Percentiles rank a stretch among this genome's conserved stretches.
phyloP scores from a whole-genome alignment of 2,888 invertebrate species.

The Erpobdella octoculata region DNA sequence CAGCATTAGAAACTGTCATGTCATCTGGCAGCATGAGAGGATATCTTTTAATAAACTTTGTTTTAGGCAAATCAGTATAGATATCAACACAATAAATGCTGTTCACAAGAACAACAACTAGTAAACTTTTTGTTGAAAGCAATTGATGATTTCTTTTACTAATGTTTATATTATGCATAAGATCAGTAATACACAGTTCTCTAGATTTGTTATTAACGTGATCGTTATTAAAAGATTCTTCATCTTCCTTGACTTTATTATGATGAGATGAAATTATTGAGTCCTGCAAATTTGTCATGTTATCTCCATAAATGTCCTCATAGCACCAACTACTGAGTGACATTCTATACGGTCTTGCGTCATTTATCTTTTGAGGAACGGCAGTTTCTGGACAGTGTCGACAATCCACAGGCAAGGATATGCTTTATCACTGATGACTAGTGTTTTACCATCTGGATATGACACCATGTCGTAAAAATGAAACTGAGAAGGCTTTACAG shows the following conservation, averaged over 20 bases:
- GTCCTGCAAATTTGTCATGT: no score
- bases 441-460: not conserved
- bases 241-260: no score
- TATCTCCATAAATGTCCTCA: not conserved
- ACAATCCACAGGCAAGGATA: not conserved
- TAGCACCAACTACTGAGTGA: not conserved
- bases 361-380: not conserved
- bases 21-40: not conserved
- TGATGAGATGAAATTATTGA: no score
- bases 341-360: slow-evolving; percentile 7
- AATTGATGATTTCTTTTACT: no score
- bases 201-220: not conserved
- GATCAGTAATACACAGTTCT: not conserved
- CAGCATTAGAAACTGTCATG: not conserved
- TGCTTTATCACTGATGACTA: slow-evolving; percentile 8
- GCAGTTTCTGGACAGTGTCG: not conserved
- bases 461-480: slow-evolving; percentile 14
- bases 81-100: not conserved
- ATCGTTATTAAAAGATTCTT: not conserved
- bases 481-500: not conserved
- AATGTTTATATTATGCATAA: no score
- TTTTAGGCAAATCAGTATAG: not conserved
- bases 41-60: not conserved
- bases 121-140: not conserved
- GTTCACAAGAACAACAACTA: not conserved